Base-by-base conservation (phyloP, 1,140 invertebrate species). In the Anagrus nilaparvatae region DNA sequence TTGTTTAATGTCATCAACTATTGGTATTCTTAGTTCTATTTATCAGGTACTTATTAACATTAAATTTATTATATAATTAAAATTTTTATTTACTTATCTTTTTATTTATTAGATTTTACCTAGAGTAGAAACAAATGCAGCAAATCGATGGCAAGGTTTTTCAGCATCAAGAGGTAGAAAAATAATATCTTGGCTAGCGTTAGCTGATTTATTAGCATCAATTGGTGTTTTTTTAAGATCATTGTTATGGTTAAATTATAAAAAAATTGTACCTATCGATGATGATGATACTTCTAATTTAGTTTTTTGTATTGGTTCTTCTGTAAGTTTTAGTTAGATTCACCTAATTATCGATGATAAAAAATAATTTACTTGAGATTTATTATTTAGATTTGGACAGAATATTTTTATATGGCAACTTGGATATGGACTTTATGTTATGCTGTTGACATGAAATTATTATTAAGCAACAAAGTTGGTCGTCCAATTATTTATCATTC, bases 371-470 rank as follows among this genome's bases (percentile, higher is more conserved):
- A 19, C 4, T 40, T 3, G 18, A 17, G 21, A 4, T 47, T 38
- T 48, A 40, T 43, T 50, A 69, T 73, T 43, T 50, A 87, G 84
- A 82, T 80, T 7, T 84, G 82, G 77, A 86, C 79, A 19, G 82
- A 88, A 55, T 87, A 85, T 56, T 89, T 87, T 59, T 89, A 87
- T 51, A 84, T 80, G 52, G 78, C 80, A 8, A 85, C 84, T 0
- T 87, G 83, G 78, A 73, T 85, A 35, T 89, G 84, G 84, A 89
- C 83, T 4, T 65, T 88, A 13, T 82, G 78, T 52, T 89, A 88
- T 61, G 83, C 84, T 3, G 70, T 87, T 29, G 84, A 89, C 52
- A 85, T 84, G 60, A 77, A 76, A 59, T 61, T 78, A 18, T 63
- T 82, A 17, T 60, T 86, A 20, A 70, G 71, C 33, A 78, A 83